Base-by-base conservation (phyloP, 2,888 invertebrate species). In the Brenthis ino region DNA sequence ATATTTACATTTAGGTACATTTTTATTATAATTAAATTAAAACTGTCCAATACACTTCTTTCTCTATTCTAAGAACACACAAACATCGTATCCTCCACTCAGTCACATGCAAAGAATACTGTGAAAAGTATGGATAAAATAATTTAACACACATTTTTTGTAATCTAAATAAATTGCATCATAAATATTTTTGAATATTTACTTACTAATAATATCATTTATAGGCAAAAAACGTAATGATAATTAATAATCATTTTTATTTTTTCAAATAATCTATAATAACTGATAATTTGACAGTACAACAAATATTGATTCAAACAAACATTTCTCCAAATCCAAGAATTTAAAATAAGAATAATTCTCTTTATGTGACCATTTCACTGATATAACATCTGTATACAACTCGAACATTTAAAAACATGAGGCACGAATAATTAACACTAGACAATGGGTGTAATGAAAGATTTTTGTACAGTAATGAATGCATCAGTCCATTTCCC, bases 1-100 rank as follows among this genome's bases (percentile, higher is more conserved):
- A 70, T 76, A 75, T 80, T 77, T 79, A 82, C 80, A 80, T 64
- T 75, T 72, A 70, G 74, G 75, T 73, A 74, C 71, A 73, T 71
- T 70, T 58, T 65, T 68, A 67, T 57, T 65, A 54, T 58, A 51
- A 56, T 57, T 61, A 47, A 58, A 65, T 47, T 14, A 66, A 66
- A 51, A 65, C 47, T 24, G 61, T 63, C n/a, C 11, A 56, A 67
- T 63, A 63, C 58, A 54, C 43, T 43, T 56, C 43, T 61, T 61
- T 28, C 8, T 67, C 54, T 61, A 56, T 13, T 48, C 61, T 61
- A 56, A 58, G 50, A 60, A 56, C 48, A 56, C 55, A 55, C 55
- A 53, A 20, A 63, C 37, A 43, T 53, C 37, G 43, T 20, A 63
- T 53, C 12, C 3, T 43, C 5, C 13, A 3, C 16, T 63, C 63